Percentiles rank a stretch among this genome's conserved stretches.
Conservation (phyloP, 2,797 vertebrate species). For the Tapera naevia region DNA sequence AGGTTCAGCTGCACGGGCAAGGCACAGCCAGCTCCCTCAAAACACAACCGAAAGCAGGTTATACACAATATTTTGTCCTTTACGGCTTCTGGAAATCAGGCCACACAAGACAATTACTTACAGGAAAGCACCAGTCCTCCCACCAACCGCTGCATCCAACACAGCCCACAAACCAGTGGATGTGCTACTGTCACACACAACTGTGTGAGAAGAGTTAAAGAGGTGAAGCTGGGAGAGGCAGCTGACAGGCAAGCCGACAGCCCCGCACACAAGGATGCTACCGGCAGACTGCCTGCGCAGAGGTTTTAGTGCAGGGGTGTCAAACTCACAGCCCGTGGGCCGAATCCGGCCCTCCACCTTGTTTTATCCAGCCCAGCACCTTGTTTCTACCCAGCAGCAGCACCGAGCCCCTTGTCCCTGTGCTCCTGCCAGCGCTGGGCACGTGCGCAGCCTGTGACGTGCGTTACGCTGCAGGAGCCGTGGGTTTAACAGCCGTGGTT, state of each 20-base stretch:
- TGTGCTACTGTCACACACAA: neutral
- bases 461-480: too few relatives aligned
- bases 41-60: neutral
- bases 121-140: neutral
- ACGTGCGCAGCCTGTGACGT: too few relatives aligned
- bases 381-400: too few relatives aligned
- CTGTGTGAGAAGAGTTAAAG: neutral
- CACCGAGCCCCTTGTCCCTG: too few relatives aligned
- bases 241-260: neutral
- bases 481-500: too few relatives aligned
- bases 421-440: too few relatives aligned
- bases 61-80: neutral
- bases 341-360: too few relatives aligned
- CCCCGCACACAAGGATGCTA: rapidly evolving
- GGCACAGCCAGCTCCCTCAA: neutral
- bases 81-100: neutral
- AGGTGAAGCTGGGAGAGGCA: neutral
- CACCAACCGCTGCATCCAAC: neutral
- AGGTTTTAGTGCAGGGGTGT: neutral
- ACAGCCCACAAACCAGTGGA: too few relatives aligned
- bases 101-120: neutral
- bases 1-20: neutral
- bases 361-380: too few relatives aligned
- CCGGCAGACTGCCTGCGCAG: neutral
- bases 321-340: too few relatives aligned